phyloP scores from a whole-genome alignment of 2,888 invertebrate species.

The Rhogogaster chlorosoma region DNA sequence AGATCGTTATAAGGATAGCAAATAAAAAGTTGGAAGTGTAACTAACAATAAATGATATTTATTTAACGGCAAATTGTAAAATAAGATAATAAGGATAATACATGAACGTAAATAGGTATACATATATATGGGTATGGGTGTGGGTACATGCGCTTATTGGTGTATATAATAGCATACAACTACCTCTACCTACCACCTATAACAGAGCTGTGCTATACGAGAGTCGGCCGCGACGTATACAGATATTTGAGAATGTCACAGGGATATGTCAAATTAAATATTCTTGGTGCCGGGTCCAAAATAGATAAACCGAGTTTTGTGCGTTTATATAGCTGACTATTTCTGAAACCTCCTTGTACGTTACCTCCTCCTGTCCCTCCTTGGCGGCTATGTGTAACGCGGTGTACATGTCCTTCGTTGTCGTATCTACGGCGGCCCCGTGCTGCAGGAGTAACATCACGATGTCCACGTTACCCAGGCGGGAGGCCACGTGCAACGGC shows the following conservation, averaged over 20 bases:
- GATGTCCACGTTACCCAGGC: conserved; percentile 97
- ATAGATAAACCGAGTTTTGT: conserved; percentile 72
- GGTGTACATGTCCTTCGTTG: conserved; percentile 97
- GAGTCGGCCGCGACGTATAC: neutral
- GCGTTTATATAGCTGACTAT: conserved; percentile 73
- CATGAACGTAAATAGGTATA: neutral
- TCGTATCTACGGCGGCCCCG: conserved; percentile 92
- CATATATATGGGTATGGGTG: neutral
- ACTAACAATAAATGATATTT: conserved; percentile 26
- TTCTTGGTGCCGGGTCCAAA: conserved; percentile 75
- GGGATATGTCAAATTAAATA: conserved; percentile 68
- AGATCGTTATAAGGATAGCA: neutral
- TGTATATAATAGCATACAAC: neutral
- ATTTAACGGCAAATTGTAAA: conserved; percentile 31
- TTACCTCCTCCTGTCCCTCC: conserved; percentile 85
- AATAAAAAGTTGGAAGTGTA: conserved; percentile 17
- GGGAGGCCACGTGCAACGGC: conserved; percentile 96
- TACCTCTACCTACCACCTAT: neutral
- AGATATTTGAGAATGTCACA: neutral
- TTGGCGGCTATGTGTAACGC: conserved; percentile 98
- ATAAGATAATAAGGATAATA: neutral
- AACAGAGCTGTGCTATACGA: neutral
- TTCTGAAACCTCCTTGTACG: conserved; percentile 73
- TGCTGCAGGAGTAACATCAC: conserved; percentile 96
- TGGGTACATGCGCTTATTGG: neutral